These are phyloP conservation scores for Trichosurus vulpecula DNA, from an alignment of 2,797 vertebrate genomes.

Conservation along the genomic window DNA sequence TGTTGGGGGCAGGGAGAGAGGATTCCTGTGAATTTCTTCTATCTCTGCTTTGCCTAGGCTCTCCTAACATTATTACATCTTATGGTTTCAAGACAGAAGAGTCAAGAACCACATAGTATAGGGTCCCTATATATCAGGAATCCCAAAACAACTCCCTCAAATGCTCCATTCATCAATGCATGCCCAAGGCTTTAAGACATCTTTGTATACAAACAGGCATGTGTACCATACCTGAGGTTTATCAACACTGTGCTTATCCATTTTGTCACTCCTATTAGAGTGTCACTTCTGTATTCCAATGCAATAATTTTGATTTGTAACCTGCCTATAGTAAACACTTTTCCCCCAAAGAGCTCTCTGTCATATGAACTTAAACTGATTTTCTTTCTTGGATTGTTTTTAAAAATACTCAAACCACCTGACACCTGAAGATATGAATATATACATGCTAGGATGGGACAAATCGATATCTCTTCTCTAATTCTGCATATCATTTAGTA, in stretches of 20 bases:
- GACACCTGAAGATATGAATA: not conserved
- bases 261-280: not conserved
- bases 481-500: slow-evolving; percentile 30
- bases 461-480: slow-evolving; percentile 27
- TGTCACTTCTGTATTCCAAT: not conserved
- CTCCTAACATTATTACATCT: not conserved
- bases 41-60: not conserved
- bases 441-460: not conserved
- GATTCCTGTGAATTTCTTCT: not conserved
- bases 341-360: not conserved
- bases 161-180: not conserved
- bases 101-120: not conserved
- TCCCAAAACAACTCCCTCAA: not conserved
- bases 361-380: slow-evolving; percentile 32
- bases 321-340: not conserved
- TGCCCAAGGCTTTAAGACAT: not conserved
- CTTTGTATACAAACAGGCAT: not conserved
- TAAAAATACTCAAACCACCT: slow-evolving; percentile 10
- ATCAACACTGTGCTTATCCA: not conserved
- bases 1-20: not conserved
- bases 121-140: not conserved
- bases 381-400: not conserved
- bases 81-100: not conserved
- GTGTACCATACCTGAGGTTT: not conserved
- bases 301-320: slow-evolving; percentile 37